Base-by-base conservation (phyloP, 2,113 vertebrate species). In the Ptyas mucosa region DNA sequence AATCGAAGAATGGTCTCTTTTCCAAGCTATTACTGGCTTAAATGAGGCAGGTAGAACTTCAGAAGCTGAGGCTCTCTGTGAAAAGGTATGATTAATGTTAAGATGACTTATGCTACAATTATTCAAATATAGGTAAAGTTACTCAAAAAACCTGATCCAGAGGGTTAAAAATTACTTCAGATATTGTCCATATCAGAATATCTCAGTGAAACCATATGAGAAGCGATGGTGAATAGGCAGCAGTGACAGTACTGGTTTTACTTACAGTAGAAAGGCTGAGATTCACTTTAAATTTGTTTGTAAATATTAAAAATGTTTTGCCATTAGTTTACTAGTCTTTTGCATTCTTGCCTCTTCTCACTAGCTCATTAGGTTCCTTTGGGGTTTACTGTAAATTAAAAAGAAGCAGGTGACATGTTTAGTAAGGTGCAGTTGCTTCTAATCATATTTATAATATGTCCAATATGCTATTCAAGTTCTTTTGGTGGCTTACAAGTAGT, bases 11-110 rank as follows among this genome's bases (percentile, higher is more conserved):
- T 99, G 99, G 99, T 98, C 98, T 46, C 96, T 99, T 0, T 98
- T 98, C 92, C 99, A 99, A 96, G 98, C 98, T 51, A 97, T 99
- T 94, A 97, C 97, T 81, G 98, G 98, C 85, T 97, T 99, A 14
- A 97, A 98, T 92, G 97, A 98, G 93, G 95, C 96, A 20, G 98
- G 98, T 43, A 98, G 97, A 93, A 96, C 98, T 64, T 97, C 98
- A 54, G 98, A 99, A 95, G 99, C 99, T 5, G 98, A 99, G 96
- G 97, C 97, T 75, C 98, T 99, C 86, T 99, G 99, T 94, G 98
- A 97, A 85, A 98, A 99, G 99, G 99, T 99, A 98, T 61, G 91
- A 8, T 91, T 53, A 15, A 12, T 69, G 24, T 46, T 54, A 75
- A 14, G 55, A 23, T 24, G n/a, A 11, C 8, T 57, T 54, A 3